Conservation (phyloP, 2,888 invertebrate species). For the Agrochola circellaris region DNA sequence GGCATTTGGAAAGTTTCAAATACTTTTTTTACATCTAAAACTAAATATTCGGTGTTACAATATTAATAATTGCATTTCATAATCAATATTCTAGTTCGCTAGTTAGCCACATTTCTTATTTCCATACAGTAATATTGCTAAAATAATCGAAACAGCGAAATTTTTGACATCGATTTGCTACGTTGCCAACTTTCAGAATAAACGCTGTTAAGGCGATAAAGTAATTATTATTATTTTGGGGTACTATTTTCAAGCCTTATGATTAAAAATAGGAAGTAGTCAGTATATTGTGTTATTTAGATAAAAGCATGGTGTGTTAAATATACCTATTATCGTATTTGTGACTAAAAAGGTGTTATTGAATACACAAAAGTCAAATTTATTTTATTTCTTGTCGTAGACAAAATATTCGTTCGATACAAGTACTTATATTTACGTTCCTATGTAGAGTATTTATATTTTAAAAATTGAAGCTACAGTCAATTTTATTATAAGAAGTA, state of each 20-base stretch:
- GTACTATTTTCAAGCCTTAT: background rate
- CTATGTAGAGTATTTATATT: slow-evolving; percentile 17
- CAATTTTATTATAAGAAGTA: slow-evolving; percentile 6
- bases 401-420: background rate
- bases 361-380: slow-evolving; percentile 21
- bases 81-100: too few relatives aligned
- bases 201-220: background rate
- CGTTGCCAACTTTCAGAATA: too few relatives aligned
- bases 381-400: slow-evolving; percentile 2
- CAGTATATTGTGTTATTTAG: slow-evolving; percentile 25
- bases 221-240: background rate
- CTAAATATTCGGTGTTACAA: too few relatives aligned
- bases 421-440: background rate
- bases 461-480: background rate
- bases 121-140: too few relatives aligned
- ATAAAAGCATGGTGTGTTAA: slow-evolving; percentile 46
- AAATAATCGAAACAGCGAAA: too few relatives aligned
- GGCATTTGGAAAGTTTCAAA: too few relatives aligned
- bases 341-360: slow-evolving; percentile 52
- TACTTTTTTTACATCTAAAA: too few relatives aligned
- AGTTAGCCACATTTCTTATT: too few relatives aligned
- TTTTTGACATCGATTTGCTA: too few relatives aligned
- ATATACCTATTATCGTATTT: slow-evolving; percentile 1
- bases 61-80: too few relatives aligned
- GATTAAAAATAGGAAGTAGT: background rate